phyloP scores from a whole-genome alignment of 2,113 vertebrate species.

The Tragulus kanchil region DNA sequence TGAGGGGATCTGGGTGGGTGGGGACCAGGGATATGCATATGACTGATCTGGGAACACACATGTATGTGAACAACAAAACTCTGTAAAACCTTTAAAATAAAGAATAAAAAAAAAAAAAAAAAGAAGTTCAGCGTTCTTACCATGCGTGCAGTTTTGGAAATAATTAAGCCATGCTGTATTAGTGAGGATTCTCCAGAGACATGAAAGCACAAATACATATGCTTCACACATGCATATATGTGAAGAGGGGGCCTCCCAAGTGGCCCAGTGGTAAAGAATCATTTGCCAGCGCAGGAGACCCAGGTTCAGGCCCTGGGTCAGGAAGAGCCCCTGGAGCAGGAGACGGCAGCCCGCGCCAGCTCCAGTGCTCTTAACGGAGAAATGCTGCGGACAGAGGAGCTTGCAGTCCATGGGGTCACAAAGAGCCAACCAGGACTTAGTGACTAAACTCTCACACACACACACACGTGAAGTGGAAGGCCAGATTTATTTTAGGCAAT shows the following conservation, averaged over 20 bases:
- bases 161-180: not conserved
- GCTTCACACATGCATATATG: not conserved
- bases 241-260: not conserved
- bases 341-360: not conserved
- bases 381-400: not conserved
- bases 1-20: no score
- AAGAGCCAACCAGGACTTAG: not conserved
- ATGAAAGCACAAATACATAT: not conserved
- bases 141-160: not conserved
- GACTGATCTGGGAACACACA: no score
- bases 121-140: not conserved
- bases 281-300: not conserved
- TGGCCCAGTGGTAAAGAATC: not conserved
- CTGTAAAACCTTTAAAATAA: no score
- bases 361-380: not conserved
- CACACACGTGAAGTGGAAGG: not conserved
- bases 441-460: fast-evolving
- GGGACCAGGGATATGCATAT: no score
- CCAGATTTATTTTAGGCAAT: not conserved
- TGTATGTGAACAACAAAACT: no score
- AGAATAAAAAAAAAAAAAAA: no score
- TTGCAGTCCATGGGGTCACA: not conserved
- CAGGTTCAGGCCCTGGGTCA: not conserved
- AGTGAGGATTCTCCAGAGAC: not conserved
- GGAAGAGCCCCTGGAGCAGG: not conserved